Evolutionary conservation across 2,888 invertebrate species (phyloP), one percentile per base, ranked within the genome.

Genomic region (Dinocampus coccinellae): DNA sequence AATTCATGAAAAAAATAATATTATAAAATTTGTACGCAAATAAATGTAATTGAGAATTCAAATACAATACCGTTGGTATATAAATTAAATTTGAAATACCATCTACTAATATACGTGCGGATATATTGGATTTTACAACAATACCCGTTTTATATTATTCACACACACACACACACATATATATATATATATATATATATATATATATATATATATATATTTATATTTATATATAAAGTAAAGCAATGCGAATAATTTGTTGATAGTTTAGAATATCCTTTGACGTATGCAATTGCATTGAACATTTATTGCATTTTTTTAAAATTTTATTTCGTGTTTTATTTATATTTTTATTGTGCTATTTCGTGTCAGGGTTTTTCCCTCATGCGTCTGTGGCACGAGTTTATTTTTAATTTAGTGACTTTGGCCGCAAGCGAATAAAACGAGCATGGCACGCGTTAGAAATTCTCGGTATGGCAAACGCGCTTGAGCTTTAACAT

Each of bases 401-500:
- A 34, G 55, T 60, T 65, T 39, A 29, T 53, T 68, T 74, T 63
- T 65, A 65, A 70, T 67, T 60, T 61, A 67, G 62, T 36, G 63
- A 72, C 70, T 73, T 75, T 75, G 20, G 60, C 34, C 20, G 55
- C 26, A 42, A 36, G 65, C 55, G 60, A 67, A 39, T 57, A 36
- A 61, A 63, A 55, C 60, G 69, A 67, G 55, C n/a, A 9, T 33
- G 67, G 60, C 72, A 70, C 71, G 78, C 76, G 77, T 83, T 82
- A 82, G 83, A 82, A 84, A 85, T 85, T 83, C 83, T 77, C 77
- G 79, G 79, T 82, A 84, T 84, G 81, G 80, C 77, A 78, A 69
- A 71, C 70, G 67, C 60, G 69, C 73, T 57, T 16, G 26, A 1
- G 47, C 20, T 47, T 16, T 47, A 47, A n/a, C n/a, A 47, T 47